Evolutionary conservation across 2,113 vertebrate species (phyloP), one percentile per base, ranked within the genome.

Genomic region (Cavia porcellus): DNA sequence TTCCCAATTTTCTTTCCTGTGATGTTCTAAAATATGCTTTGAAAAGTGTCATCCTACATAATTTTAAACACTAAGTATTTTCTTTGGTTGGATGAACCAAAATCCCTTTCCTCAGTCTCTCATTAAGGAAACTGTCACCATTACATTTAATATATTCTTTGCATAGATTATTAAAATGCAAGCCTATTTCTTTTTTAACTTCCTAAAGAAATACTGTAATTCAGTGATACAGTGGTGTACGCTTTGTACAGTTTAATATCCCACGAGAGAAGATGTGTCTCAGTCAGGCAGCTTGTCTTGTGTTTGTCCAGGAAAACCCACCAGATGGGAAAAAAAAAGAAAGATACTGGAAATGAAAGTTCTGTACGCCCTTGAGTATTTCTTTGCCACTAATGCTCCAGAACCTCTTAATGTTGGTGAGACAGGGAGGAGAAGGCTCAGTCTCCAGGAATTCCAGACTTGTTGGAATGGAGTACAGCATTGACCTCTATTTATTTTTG

Each of bases 281-380:
- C 57, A 68, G 24, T 38, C 52, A 59, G 55, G 55, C 2, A 25
- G 57, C 12, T 70, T 11, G 24, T 17, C 13, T 5, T 28, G 38
- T 28, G 42, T 12, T 3, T 8, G 15, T n/a, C 13, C 13, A 22
- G 4, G 0, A 10, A 85, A 92, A 72, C 4, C n/a, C 28, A 61
- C 32, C 0, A 7, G 50, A 57, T 17, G 5, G 5, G 66, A 80
- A 52, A n/a, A 75, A 75, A n/a, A 75, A 70, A 57, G 28, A 45
- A 79, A 42, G 15, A 7, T 20, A 9, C 30, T 19, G 38, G 68
- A 52, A 52, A 72, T 25, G 32, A 13, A 66, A 84, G 7, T 10
- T 0, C 7, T 0, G 8, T 52, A 2, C 32, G 59, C 7, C 9
- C 52, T 19, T 59, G 28, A 72, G 10, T 1, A 6, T 20, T 47